phyloP scores from a whole-genome alignment of 2,888 invertebrate species.

The Corbicula japonica region DNA sequence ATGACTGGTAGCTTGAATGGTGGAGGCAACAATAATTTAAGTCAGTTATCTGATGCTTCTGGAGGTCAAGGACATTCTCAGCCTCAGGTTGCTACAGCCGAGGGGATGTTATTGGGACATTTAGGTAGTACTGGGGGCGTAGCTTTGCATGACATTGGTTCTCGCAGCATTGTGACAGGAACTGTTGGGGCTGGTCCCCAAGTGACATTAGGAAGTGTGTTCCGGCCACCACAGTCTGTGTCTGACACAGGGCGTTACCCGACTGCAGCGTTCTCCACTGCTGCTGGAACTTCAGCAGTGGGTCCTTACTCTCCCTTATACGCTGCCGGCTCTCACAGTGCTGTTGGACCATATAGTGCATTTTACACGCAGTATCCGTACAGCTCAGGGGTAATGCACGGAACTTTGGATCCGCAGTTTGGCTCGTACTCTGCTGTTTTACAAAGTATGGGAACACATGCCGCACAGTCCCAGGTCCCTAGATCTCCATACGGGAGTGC shows the following conservation, averaged over 20 bases:
- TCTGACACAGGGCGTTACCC: constrained; percentile 69
- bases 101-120: constrained; percentile 69
- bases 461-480: constrained; percentile 78
- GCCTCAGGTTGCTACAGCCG: constrained; percentile 57
- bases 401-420: constrained; percentile 67
- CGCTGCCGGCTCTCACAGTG: constrained; percentile 45
- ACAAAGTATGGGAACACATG: constrained; percentile 83
- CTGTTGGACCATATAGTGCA: constrained; percentile 75
- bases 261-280: constrained; percentile 39
- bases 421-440: constrained; percentile 83
- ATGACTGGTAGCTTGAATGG: constrained; percentile 76
- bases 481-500: constrained; percentile 63
- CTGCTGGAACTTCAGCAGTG: constrained; percentile 53
- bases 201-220: constrained; percentile 64
- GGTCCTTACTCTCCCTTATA: constrained; percentile 67
- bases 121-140: constrained; percentile 58
- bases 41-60: constrained; percentile 72
- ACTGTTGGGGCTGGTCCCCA: constrained; percentile 70
- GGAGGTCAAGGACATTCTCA: constrained; percentile 65
- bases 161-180: constrained; percentile 62
- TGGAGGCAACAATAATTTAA: constrained; percentile 70
- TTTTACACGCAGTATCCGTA: constrained; percentile 77
- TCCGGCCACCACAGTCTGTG: constrained; percentile 75
- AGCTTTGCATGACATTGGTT: constrained; percentile 53
- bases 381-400: constrained; percentile 50